phyloP scores from a whole-genome alignment of 2,113 vertebrate species.

The Otocyon megalotis region DNA sequence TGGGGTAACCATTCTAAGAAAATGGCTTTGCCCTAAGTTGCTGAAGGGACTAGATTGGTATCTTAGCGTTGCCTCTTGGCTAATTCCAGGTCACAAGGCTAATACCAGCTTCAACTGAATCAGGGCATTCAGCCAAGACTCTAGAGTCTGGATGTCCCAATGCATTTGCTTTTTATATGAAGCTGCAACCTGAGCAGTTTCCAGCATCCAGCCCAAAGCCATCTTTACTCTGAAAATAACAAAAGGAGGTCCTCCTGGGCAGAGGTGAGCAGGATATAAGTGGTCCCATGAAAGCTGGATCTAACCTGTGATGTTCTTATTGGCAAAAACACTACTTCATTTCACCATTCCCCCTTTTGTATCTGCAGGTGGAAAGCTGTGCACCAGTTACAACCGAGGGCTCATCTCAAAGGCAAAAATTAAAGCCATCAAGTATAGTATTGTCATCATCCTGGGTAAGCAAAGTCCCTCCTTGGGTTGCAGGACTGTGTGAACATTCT shows the following conservation, averaged over 20 bases:
- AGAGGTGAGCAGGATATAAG: background rate
- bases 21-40: background rate
- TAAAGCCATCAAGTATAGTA: slow-evolving; percentile 90
- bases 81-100: background rate
- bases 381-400: slow-evolving; percentile 81
- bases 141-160: background rate
- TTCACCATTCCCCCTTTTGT: background rate
- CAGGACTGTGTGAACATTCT: background rate
- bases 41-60: background rate
- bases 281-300: background rate
- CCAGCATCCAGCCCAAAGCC: background rate
- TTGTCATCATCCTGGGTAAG: slow-evolving; percentile 88
- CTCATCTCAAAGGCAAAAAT: slow-evolving; percentile 88
- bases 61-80: background rate
- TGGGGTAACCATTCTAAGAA: background rate
- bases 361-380: slow-evolving; percentile 85
- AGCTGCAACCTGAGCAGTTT: background rate
- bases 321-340: background rate
- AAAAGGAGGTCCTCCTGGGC: background rate
- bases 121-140: background rate
- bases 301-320: background rate
- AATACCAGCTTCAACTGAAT: background rate
- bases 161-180: background rate
- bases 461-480: background rate
- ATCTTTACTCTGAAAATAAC: background rate